Conservation (phyloP, 2,888 invertebrate species). For the Athrips mouffetella region DNA sequence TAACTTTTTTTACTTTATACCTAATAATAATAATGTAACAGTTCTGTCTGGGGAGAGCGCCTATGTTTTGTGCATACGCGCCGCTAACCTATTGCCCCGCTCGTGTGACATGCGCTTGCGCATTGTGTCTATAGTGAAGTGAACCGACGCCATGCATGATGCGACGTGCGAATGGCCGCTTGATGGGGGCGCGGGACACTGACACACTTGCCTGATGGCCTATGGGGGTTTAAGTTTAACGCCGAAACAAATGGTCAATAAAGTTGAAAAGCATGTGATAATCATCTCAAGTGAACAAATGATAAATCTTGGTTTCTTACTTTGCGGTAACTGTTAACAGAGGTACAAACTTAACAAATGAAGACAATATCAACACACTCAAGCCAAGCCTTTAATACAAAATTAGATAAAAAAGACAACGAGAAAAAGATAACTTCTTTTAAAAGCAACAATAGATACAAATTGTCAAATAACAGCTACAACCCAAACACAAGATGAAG, state of each 20-base stretch:
- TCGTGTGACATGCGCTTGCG: neutral
- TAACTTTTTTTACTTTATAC: too few species aligned
- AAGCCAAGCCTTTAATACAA: too few species aligned
- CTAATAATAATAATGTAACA: too few species aligned
- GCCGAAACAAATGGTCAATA: neutral
- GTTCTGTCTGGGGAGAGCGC: neutral
- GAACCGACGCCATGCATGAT: neutral
- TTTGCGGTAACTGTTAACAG: too few species aligned
- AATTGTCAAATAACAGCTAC: neutral
- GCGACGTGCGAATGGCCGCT: conserved; percentile 10
- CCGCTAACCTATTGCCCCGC: conserved; percentile 7
- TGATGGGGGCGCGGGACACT: neutral
- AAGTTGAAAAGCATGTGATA: too few species aligned
- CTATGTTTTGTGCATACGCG: neutral
- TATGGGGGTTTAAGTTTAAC: neutral
- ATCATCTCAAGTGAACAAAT: too few species aligned
- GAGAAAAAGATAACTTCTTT: too few species aligned
- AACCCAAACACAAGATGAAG: neutral
- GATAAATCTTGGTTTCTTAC: too few species aligned
- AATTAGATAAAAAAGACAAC: too few species aligned
- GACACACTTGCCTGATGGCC: conserved; percentile 2
- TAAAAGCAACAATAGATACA: neutral
- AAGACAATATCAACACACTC: too few species aligned
- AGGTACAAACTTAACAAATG: too few species aligned
- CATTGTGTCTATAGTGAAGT: conserved; percentile 8